These are phyloP conservation scores for Anguilla marmorata DNA, from an alignment of 2,797 vertebrate species.

Conservation along the genomic window DNA sequence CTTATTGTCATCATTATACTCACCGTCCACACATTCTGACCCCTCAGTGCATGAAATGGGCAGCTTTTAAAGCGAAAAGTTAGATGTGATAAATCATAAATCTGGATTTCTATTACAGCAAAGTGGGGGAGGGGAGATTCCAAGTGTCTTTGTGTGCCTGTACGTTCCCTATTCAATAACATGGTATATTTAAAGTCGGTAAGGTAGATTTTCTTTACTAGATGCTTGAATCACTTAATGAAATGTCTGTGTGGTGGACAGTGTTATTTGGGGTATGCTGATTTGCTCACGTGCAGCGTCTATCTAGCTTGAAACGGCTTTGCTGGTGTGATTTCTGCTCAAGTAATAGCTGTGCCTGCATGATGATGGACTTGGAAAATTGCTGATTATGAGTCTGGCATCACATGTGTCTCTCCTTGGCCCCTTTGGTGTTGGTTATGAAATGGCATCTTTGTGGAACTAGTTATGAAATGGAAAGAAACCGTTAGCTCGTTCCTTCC, in stretches of 20 bases:
- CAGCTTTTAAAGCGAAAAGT: slow-evolving; percentile 46
- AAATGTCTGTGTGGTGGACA: not conserved
- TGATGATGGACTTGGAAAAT: not conserved
- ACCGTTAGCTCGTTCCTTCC: not conserved
- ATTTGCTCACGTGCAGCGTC: not conserved
- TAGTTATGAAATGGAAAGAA: not conserved
- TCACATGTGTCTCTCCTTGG: too few relatives aligned
- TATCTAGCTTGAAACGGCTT: not conserved
- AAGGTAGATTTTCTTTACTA: not conserved
- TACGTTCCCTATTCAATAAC: too few relatives aligned
- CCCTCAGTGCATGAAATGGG: slow-evolving; percentile 53
- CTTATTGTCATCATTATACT: slow-evolving; percentile 5
- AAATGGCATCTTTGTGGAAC: not conserved
- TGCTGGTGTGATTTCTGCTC: not conserved
- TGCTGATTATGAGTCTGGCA: not conserved
- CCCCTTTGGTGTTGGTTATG: not conserved
- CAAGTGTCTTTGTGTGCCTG: not conserved
- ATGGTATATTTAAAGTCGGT: not conserved
- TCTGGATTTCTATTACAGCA: slow-evolving; percentile 20
- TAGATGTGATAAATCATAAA: slow-evolving; percentile 44
- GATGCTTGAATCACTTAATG: not conserved
- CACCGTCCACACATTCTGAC: slow-evolving; percentile 29
- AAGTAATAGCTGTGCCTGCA: not conserved
- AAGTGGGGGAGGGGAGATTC: not conserved
- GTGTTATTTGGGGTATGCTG: not conserved